These are phyloP conservation scores for Polyergus mexicanus DNA, from an alignment of 1,140 invertebrate species.

Conservation along the genomic window DNA sequence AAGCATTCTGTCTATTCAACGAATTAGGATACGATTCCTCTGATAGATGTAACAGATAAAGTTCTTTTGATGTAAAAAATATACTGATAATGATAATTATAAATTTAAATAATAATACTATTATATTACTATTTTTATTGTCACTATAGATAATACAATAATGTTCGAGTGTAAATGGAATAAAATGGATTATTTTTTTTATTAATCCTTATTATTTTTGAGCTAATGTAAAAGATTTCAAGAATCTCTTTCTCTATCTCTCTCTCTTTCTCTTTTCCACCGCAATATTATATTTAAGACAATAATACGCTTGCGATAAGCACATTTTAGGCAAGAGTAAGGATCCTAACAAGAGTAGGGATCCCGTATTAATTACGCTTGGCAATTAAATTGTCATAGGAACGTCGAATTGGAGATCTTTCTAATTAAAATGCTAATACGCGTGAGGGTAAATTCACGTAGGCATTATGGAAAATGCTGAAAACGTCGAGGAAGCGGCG, in stretches of 20 bases:
- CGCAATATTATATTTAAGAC: constrained; percentile 21
- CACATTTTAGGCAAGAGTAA: constrained; percentile 4
- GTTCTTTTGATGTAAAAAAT: neutral
- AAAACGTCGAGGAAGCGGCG: constrained; percentile 62
- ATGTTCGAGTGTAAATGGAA: neutral
- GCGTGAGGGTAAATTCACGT: constrained; percentile 53
- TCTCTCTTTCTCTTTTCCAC: neutral
- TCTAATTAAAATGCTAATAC: constrained; percentile 79
- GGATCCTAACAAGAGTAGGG: neutral
- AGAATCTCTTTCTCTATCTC: neutral
- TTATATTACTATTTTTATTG: neutral
- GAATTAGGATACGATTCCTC: constrained; percentile 11
- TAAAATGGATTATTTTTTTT: constrained; percentile 13
- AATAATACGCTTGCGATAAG: constrained; percentile 17
- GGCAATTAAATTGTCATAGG: constrained; percentile 66
- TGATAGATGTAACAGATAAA: neutral
- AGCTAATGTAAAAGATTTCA: neutral
- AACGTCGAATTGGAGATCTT: constrained; percentile 64
- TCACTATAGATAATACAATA: neutral
- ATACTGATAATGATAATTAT: neutral
- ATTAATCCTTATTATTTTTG: constrained; percentile 9
- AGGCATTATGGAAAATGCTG: constrained; percentile 74
- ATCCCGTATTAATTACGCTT: constrained; percentile 56
- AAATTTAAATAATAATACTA: neutral
- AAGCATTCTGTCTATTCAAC: neutral